Base-by-base conservation (phyloP, 1,140 invertebrate species). In the Eumeta japonica region DNA sequence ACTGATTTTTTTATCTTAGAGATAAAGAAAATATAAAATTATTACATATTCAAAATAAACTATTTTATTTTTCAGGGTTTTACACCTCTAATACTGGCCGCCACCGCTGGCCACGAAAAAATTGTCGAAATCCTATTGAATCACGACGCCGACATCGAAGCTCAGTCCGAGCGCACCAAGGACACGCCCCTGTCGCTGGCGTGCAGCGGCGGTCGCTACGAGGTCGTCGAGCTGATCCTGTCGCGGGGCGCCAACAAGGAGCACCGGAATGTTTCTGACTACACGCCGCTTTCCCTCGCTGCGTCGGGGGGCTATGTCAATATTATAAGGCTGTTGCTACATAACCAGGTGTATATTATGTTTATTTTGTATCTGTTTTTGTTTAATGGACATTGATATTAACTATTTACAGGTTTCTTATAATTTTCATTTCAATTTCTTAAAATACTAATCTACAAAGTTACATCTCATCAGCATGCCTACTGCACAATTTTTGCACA, bases 251-350 rank as follows among this genome's bases (percentile, higher is more conserved):
- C 95, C 13, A 98, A 98, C 76, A 98, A 98, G 68, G 97, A 99
- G 74, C 97, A 99, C 76, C 83, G 97, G 28, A 99, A 99, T 76
- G 94, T 98, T 2, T 97, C 94, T 10, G 97, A 99, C 75, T 99
- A 99, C 62, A 99, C 97, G 1, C 97, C 97, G 2, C 79, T 99
- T 2, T 97, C 93, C 61, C 78, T 99, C 39, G 97, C 97, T 29
- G 96, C 96, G 14, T 97, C 94, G 16, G 96, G 95, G 16, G 97
- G 96, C 16, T 99, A 98, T 76, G 94, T 98, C 28, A 97, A 98
- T 66, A 98, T 99, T 52, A 98, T 99, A 46, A 92, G 97, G 57
- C 79, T 99, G 28, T 75, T 99, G 24, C 77, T 99, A 10, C 85
- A 83, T 48, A 84, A 89, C 58, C 81, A 87, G 73, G 67, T 72